Conservation (phyloP, 2,888 invertebrate species). For the Cataglyphis cursor region DNA sequence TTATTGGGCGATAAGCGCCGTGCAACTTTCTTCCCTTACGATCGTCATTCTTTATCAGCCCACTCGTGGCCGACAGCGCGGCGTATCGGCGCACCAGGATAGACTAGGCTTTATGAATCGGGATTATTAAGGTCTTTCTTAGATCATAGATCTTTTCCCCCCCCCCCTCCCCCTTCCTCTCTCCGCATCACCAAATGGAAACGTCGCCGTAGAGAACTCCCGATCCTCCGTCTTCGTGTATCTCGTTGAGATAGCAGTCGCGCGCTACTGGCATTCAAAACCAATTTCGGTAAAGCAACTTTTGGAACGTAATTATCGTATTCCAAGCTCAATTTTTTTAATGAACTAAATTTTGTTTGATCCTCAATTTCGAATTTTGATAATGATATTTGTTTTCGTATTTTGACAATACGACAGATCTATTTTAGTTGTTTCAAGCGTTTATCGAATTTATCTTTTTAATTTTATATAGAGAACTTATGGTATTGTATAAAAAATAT, state of each 20-base stretch:
- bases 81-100: constrained; percentile 72
- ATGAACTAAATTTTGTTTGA: background rate
- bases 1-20: constrained; percentile 83
- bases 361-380: background rate
- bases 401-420: background rate
- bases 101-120: constrained; percentile 76
- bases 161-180: constrained; percentile 27
- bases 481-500: background rate
- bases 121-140: constrained; percentile 76
- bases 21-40: constrained; percentile 81
- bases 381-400: background rate
- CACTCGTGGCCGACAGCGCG: constrained; percentile 73
- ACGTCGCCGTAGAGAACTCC: constrained; percentile 58
- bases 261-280: constrained; percentile 37
- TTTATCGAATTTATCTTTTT: background rate
- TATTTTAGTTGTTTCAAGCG: constrained; percentile 5
- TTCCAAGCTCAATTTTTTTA: background rate
- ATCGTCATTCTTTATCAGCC: constrained; percentile 83
- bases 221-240: constrained; percentile 62
- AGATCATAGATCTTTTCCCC: constrained; percentile 73
- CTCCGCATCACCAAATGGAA: constrained; percentile 63
- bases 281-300: background rate
- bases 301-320: background rate
- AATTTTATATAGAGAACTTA: background rate
- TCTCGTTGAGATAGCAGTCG: constrained; percentile 26